These are phyloP conservation scores for Lydus trimaculatus DNA, from an alignment of 2,888 invertebrate genomes.

Conservation along the genomic window DNA sequence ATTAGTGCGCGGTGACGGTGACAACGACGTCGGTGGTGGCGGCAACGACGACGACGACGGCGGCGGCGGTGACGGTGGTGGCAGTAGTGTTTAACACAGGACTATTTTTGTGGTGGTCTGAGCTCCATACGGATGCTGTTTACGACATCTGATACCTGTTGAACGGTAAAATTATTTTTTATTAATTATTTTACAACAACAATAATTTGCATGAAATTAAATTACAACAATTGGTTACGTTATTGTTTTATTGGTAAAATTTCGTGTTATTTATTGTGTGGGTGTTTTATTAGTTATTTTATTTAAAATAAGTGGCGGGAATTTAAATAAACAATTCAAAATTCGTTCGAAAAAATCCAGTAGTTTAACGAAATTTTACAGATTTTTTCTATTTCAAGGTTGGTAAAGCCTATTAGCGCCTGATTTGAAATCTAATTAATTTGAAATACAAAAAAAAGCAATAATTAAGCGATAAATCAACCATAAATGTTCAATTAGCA, in stretches of 20 bases:
- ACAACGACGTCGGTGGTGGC: background rate
- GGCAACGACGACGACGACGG: background rate
- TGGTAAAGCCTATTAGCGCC: background rate
- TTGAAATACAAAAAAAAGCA: too few relatives aligned
- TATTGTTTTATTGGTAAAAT: background rate
- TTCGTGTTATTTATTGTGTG: background rate
- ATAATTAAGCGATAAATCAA: too few relatives aligned
- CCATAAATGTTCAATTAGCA: too few relatives aligned
- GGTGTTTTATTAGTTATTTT: background rate
- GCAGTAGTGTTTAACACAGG: background rate
- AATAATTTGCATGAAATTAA: background rate
- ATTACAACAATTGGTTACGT: background rate
- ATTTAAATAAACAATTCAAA: background rate
- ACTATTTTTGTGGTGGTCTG: conserved; percentile 11
- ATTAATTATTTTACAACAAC: background rate
- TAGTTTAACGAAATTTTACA: too few relatives aligned
- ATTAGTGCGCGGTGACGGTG: background rate
- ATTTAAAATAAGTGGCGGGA: too few relatives aligned
- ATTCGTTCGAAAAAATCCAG: background rate
- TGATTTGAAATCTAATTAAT: background rate
- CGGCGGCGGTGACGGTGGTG: background rate
- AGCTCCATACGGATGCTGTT: conserved; percentile 20
- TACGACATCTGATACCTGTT: conserved; percentile 24
- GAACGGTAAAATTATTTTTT: conserved; percentile 30
- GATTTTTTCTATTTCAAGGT: background rate